phyloP scores from a whole-genome alignment of 2,888 invertebrate genomes.

The Lasius platythorax region DNA sequence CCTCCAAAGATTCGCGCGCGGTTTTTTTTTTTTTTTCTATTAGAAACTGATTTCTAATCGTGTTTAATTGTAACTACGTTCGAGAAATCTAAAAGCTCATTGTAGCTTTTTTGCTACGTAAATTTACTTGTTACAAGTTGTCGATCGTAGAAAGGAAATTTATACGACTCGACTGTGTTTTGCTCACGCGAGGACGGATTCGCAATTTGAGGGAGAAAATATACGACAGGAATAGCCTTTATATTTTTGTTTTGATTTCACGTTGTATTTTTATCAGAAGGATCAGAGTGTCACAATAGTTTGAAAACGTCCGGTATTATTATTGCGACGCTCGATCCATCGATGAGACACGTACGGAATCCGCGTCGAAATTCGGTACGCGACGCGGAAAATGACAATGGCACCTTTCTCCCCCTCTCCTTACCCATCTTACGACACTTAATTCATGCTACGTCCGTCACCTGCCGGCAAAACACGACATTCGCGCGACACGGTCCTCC shows the following conservation, averaged over 20 bases:
- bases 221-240: conserved; percentile 13
- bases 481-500: conserved; percentile 44
- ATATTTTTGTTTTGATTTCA: conserved; percentile 51
- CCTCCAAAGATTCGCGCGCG: conserved; percentile 4
- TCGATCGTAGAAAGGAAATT: background rate
- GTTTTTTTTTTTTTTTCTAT: background rate
- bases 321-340: conserved; percentile 45
- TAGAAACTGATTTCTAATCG: background rate
- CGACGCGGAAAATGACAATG: conserved; percentile 57
- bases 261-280: conserved; percentile 21
- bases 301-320: conserved; percentile 36
- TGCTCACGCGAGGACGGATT: background rate
- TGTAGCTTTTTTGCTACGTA: no score
- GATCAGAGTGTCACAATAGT: conserved; percentile 31
- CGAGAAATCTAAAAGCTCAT: background rate
- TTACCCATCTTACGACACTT: conserved; percentile 42
- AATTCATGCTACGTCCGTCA: conserved; percentile 64
- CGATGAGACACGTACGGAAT: conserved; percentile 23
- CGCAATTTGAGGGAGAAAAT: background rate
- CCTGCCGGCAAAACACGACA: conserved; percentile 57
- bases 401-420: conserved; percentile 7
- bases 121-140: background rate
- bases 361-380: conserved; percentile 31
- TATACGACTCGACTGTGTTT: conserved; percentile 4
- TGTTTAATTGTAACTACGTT: background rate